phyloP scores from a whole-genome alignment of 2,888 invertebrate genomes.

The Eubasilissa splendida region DNA sequence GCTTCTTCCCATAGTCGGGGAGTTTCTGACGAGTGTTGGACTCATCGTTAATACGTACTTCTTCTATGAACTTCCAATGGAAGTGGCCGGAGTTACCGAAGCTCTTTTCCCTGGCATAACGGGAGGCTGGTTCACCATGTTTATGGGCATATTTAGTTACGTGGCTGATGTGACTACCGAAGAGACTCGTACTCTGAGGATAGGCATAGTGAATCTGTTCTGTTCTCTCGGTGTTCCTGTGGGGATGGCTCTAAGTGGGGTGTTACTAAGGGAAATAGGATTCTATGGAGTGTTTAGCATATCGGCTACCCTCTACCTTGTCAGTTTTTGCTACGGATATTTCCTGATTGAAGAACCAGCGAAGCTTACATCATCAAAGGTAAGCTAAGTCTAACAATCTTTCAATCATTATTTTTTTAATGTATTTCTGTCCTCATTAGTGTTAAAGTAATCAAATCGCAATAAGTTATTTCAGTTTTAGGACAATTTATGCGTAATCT shows the following conservation, averaged over 20 bases:
- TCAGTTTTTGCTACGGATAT: conserved; percentile 83
- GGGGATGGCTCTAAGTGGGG: conserved; percentile 90
- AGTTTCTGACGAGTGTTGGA: conserved; percentile 84
- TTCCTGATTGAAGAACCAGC: conserved; percentile 78
- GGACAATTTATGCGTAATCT: too few species aligned
- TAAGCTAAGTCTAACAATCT: conserved; percentile 1
- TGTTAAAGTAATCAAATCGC: too few species aligned
- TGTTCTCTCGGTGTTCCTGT: conserved; percentile 90
- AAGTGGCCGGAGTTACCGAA: conserved; percentile 85
- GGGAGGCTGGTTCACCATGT: conserved; percentile 92
- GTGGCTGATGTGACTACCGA: conserved; percentile 89
- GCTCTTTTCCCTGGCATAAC: conserved; percentile 87
- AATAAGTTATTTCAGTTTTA: too few species aligned
- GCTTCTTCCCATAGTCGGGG: conserved; percentile 86
- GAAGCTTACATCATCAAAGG: conserved; percentile 46
- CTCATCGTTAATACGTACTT: conserved; percentile 85
- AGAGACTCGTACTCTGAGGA: conserved; percentile 86
- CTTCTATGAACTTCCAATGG: conserved; percentile 86
- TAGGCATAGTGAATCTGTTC: conserved; percentile 91
- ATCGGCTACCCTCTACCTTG: conserved; percentile 81
- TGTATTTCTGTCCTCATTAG: too few species aligned
- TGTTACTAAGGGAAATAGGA: conserved; percentile 82
- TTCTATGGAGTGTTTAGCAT: conserved; percentile 88
- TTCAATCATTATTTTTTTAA: background rate
- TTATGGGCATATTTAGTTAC: conserved; percentile 92